phyloP scores from a whole-genome alignment of 2,113 vertebrate genomes.

The Solenodon paradoxus region DNA sequence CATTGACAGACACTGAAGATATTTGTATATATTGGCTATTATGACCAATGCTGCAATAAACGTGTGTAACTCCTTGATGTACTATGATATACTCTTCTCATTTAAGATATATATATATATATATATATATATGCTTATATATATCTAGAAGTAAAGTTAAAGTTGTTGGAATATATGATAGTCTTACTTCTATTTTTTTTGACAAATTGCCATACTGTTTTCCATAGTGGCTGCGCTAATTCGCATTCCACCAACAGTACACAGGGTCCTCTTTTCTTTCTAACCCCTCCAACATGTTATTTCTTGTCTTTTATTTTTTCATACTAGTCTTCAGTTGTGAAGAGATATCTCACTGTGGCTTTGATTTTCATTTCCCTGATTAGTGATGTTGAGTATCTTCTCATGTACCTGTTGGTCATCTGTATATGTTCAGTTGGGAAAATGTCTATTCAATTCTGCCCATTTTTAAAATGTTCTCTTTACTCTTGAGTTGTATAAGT shows the following conservation, averaged over 20 bases:
- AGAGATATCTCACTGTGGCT: not conserved
- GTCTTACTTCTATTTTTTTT: not conserved
- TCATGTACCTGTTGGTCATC: not conserved
- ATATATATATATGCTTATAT: too few relatives aligned
- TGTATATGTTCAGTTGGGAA: not conserved
- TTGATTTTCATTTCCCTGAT: not conserved
- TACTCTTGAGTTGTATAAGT: not conserved
- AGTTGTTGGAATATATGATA: not conserved
- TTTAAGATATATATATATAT: too few relatives aligned
- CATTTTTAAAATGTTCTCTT: not conserved
- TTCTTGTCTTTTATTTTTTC: not conserved
- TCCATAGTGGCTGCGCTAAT: not conserved
- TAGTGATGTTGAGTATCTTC: not conserved
- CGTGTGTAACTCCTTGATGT: too few relatives aligned
- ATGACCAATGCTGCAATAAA: too few relatives aligned
- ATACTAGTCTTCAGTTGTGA: not conserved
- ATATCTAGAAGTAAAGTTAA: too few relatives aligned
- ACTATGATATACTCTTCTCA: too few relatives aligned
- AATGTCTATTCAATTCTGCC: not conserved
- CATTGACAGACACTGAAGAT: too few relatives aligned
- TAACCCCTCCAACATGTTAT: not conserved
- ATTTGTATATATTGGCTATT: too few relatives aligned
- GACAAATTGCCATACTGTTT: not conserved
- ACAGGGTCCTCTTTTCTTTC: not conserved
- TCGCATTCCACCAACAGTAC: not conserved